Evolutionary conservation across 2,113 vertebrate species (phyloP).

Genomic region (Syngnathus typhle): DNA sequence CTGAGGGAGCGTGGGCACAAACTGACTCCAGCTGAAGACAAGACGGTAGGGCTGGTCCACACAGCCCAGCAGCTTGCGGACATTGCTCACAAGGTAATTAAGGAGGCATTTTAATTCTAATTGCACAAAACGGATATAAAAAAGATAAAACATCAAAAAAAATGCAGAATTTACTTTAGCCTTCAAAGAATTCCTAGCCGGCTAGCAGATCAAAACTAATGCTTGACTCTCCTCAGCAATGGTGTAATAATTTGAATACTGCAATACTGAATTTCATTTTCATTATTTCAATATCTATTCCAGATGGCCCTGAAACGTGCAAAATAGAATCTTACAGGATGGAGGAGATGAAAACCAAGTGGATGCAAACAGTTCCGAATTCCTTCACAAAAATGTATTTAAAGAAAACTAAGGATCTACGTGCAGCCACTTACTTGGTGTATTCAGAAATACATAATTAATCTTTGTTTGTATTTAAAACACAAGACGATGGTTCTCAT

Average conservation of each 20-base stretch:
- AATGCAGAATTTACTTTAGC: neutral
- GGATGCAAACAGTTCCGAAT: neutral
- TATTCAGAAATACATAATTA: neutral
- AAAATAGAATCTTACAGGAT: slow-evolving; percentile 33
- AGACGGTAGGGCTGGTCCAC: slow-evolving; percentile 81
- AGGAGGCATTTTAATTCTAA: neutral
- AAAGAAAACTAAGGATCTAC: neutral
- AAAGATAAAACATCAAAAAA: too few species aligned
- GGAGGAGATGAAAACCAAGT: neutral
- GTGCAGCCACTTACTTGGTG: neutral
- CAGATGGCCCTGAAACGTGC: slow-evolving; percentile 55
- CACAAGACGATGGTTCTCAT: neutral
- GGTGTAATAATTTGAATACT: neutral
- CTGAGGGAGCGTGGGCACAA: slow-evolving; percentile 84
- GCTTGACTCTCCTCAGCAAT: too few species aligned
- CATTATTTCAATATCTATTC: neutral
- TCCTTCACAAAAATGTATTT: neutral
- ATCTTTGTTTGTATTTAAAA: neutral
- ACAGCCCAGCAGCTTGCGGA: slow-evolving; percentile 85
- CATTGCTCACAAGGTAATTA: slow-evolving; percentile 83
- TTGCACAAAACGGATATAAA: too few species aligned
- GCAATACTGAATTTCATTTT: neutral
- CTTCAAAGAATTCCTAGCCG: neutral
- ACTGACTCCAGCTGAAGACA: slow-evolving; percentile 80
- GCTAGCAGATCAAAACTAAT: too few species aligned